Conservation (phyloP, 2,888 invertebrate genomes). For the Volucella bombylans region DNA sequence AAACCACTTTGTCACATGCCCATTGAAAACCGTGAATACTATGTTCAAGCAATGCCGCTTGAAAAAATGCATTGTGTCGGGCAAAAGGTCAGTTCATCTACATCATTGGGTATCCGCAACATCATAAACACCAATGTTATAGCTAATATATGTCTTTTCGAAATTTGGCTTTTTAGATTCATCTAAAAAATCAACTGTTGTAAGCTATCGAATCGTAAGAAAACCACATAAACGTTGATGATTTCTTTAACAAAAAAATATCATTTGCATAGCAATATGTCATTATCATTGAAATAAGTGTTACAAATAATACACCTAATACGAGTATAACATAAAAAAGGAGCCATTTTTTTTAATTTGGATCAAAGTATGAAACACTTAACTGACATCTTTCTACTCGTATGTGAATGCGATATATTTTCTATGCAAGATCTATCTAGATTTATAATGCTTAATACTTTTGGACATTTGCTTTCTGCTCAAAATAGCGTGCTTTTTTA, state of each 20-base stretch:
- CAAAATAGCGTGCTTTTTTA: conserved; percentile 45
- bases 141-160: conserved; percentile 75
- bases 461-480: conserved; percentile 49
- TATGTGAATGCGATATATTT: too few relatives aligned
- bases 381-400: too few relatives aligned
- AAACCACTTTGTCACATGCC: conserved; percentile 91
- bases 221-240: conserved; percentile 67
- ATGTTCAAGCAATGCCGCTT: conserved; percentile 90
- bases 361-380: neutral
- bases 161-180: conserved; percentile 70
- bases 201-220: conserved; percentile 62
- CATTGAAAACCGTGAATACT: conserved; percentile 91
- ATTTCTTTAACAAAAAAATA: conserved; percentile 47
- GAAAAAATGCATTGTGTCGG: conserved; percentile 92
- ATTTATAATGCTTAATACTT: neutral
- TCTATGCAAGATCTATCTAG: too few relatives aligned
- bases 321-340: neutral
- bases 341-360: too few relatives aligned
- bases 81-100: conserved; percentile 83
- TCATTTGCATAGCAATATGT: conserved; percentile 13
- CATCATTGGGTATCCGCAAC: conserved; percentile 79
- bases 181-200: conserved; percentile 62
- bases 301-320: conserved; percentile 5
- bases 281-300: conserved; percentile 36
- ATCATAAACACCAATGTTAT: conserved; percentile 80